Base-by-base conservation (phyloP, 2,888 invertebrate genomes). In the Psylliodes chrysocephalus region DNA sequence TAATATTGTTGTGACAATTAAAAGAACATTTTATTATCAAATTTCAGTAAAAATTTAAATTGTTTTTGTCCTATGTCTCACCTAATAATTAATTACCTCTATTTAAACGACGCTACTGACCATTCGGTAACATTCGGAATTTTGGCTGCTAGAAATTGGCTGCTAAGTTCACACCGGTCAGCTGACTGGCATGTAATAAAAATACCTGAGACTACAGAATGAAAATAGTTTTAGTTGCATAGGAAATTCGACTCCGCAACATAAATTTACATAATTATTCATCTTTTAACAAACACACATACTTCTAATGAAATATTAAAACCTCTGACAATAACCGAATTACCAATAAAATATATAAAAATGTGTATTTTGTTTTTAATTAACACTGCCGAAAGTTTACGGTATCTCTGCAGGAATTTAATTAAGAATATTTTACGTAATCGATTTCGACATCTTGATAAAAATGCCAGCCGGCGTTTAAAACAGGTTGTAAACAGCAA, bases 361-460 rank as follows among this genome's bases (percentile, higher is more conserved):
- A 42, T 18, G 17, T 30, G 40, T 44, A 8, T 49, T 49, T 62
- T 46, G 54, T 51, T 3, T 44, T 59, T 62, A 62, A 64, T 67
- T 62, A 62, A 62, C 38, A 56, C 47, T 15, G 62, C 52, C 44
- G 30, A 54, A 47, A 46, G 47, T 62, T 15, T 62, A 66, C 53
- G 53, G 60, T 63, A 62, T 66, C 61, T 60, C 60, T 47, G 56
- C 38, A 60, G 49, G 61, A 64, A 66, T 66, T 66, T 64, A 68
- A 68, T 68, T 62, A 57, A 49, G 53, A 35, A 60, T 18, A 62
- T 66, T 63, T 60, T 62, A 63, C 28, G 54, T 66, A 69, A 68
- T 64, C 64, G 55, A 57, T 69, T 66, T 63, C 60, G 63, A 69
- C 64, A 69, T 64, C 53, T 60, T 17, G 1, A 63, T 61, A 63